Percentiles rank a stretch among this genome's conserved stretches.
Evolutionary conservation across 1,140 invertebrate genomes (phyloP).

Genomic region (Antheraea pernyi): DNA sequence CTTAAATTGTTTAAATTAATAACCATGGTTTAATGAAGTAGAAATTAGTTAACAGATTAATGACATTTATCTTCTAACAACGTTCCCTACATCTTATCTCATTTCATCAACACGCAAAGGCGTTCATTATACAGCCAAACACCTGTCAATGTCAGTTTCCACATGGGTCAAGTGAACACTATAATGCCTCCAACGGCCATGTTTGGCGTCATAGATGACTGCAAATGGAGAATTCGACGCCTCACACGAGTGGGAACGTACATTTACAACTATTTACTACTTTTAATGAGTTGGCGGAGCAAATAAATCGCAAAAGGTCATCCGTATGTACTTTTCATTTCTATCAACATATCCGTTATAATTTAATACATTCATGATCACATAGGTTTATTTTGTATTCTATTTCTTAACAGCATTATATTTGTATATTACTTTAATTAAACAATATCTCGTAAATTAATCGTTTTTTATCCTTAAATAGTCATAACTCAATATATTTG

Average conservation of each 20-base stretch:
- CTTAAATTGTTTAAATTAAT: no score
- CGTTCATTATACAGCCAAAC: constrained; percentile 6
- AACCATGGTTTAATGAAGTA: no score
- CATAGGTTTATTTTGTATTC: no score
- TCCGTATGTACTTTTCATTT: neutral
- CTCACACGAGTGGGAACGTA: constrained; percentile 2
- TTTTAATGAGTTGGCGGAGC: neutral
- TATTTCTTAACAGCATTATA: no score
- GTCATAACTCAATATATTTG: no score
- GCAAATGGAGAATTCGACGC: constrained; percentile 19
- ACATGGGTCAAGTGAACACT: constrained; percentile 19
- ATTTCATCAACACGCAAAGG: neutral
- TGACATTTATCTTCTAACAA: no score
- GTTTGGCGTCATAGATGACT: constrained; percentile 23
- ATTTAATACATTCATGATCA: no score
- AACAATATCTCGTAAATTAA: no score
- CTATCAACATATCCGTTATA: neutral
- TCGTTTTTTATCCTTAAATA: no score
- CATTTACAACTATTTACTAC: neutral
- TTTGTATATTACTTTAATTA: no score
- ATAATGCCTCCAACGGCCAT: neutral
- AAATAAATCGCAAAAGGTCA: neutral
- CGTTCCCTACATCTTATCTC: neutral
- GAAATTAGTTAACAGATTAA: no score
- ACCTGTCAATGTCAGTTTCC: constrained; percentile 7